Percentiles rank a stretch among this genome's conserved stretches.
Evolutionary conservation across 2,888 invertebrate species (phyloP).

Genomic region (Agriotes lineatus): DNA sequence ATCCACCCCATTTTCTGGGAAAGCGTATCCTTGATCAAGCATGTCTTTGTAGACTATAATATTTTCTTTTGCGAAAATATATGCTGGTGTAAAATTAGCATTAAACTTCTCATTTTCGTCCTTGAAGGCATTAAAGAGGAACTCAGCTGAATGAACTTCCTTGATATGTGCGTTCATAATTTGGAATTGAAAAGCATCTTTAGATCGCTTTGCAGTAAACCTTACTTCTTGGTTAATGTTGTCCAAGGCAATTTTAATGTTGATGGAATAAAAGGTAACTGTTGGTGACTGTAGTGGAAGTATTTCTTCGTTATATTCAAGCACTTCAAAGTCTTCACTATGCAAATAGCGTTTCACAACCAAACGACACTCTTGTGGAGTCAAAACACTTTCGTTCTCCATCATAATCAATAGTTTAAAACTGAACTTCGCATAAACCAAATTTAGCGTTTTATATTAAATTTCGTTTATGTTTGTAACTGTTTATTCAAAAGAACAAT

Average conservation of each 20-base stretch:
- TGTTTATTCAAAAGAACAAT: no score
- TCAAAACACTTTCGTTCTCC: no score
- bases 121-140: background rate
- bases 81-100: background rate
- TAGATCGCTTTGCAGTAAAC: background rate
- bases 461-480: no score
- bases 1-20: background rate
- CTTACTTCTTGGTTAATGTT: background rate
- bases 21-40: slow-evolving; percentile 48
- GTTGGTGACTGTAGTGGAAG: no score
- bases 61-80: slow-evolving; percentile 50
- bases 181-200: background rate
- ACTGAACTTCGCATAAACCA: no score
- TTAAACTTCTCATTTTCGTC: background rate
- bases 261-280: background rate
- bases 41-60: slow-evolving; percentile 63
- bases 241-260: background rate
- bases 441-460: no score
- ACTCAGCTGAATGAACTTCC: background rate
- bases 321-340: slow-evolving; percentile 22
- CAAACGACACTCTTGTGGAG: background rate
- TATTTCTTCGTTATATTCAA: slow-evolving; percentile 14
- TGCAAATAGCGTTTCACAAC: slow-evolving; percentile 20
- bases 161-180: background rate
- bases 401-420: no score